Evolutionary conservation across 2,797 vertebrate species (phyloP).

Genomic region (Anas bahamensis): DNA sequence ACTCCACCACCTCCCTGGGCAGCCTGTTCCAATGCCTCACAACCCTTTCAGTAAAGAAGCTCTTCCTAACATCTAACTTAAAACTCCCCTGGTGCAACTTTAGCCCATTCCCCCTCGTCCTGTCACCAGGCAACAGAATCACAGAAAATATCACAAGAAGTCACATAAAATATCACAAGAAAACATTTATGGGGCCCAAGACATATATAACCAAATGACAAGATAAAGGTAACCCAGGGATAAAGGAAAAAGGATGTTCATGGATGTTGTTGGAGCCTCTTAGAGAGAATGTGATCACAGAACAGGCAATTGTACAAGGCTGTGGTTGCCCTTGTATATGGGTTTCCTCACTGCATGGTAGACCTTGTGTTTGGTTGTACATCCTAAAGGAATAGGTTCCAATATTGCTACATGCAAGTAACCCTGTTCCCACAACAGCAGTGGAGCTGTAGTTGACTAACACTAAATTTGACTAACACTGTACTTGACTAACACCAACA

Average conservation of each 20-base stretch:
- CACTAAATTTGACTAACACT: neutral
- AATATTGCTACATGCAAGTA: neutral
- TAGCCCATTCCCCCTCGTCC: no score
- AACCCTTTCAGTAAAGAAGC: no score
- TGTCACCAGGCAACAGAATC: no score
- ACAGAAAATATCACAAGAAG: neutral
- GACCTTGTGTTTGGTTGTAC: neutral
- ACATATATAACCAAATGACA: neutral
- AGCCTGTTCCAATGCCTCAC: no score
- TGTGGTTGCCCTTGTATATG: neutral
- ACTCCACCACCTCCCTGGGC: no score
- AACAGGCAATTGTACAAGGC: neutral
- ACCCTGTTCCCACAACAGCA: neutral
- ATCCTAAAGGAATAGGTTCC: neutral
- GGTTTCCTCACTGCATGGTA: neutral
- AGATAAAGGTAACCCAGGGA: neutral
- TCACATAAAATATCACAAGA: neutral
- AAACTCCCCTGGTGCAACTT: no score
- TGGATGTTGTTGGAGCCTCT: neutral
- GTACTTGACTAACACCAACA: neutral
- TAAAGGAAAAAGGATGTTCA: neutral
- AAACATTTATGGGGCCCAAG: no score
- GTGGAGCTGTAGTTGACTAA: neutral
- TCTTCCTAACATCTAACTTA: no score
- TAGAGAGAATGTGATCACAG: neutral